Evolutionary conservation across 1,140 invertebrate species (phyloP).

Genomic region (Dinoponera quadriceps): DNA sequence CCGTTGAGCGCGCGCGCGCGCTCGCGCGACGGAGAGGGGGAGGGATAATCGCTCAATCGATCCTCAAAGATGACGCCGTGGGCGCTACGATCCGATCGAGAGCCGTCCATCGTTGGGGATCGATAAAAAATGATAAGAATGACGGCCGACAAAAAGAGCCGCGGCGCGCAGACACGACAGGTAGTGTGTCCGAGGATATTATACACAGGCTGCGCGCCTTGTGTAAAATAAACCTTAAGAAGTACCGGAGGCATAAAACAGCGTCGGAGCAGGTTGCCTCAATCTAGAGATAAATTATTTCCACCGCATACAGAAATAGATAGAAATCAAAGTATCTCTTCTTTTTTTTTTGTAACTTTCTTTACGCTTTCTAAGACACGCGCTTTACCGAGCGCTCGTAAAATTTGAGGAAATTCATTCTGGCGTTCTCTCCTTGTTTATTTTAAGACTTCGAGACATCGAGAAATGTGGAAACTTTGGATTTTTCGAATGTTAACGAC

Average conservation of each 20-base stretch:
- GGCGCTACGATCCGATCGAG: slow-evolving; percentile 17
- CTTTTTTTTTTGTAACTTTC: not conserved
- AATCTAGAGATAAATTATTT: not conserved
- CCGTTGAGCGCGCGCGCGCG: too few relatives aligned
- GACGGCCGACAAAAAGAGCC: slow-evolving; percentile 46
- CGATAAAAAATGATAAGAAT: slow-evolving; percentile 54
- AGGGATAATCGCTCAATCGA: slow-evolving; percentile 69
- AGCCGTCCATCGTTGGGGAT: slow-evolving; percentile 6
- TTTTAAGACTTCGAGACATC: not conserved
- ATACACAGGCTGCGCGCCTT: not conserved
- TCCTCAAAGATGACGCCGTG: slow-evolving; percentile 39
- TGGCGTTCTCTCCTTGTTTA: not conserved
- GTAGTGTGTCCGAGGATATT: slow-evolving; percentile 12
- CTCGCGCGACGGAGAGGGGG: not conserved
- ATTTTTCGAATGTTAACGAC: not conserved
- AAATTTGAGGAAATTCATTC: not conserved
- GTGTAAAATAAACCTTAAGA: not conserved
- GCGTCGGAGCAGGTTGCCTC: not conserved
- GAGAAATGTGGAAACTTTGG: not conserved
- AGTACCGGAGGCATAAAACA: not conserved
- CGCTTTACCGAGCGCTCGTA: too few relatives aligned
- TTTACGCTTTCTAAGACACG: not conserved
- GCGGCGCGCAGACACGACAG: slow-evolving; percentile 5
- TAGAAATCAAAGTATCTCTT: slow-evolving; percentile 4
- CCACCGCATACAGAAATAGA: not conserved